These are phyloP conservation scores for Lathronympha strigana DNA, from an alignment of 2,888 invertebrate genomes.

Conservation along the genomic window DNA sequence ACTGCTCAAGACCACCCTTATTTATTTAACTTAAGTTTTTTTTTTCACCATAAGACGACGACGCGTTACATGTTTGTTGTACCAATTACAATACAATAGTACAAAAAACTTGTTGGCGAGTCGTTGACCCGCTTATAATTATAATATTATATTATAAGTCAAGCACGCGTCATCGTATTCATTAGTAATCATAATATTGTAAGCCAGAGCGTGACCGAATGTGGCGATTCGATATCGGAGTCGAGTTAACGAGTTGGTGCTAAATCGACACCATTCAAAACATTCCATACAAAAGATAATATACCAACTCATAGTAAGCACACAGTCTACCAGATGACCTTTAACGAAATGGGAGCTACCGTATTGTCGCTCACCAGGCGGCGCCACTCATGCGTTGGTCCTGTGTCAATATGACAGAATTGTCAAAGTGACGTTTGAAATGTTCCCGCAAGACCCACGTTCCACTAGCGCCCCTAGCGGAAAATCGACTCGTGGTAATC, in stretches of 20 bases:
- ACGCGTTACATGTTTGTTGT: slow-evolving; percentile 11
- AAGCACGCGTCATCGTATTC: slow-evolving; percentile 24
- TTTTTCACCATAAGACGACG: not conserved
- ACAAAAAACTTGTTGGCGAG: slow-evolving; percentile 29
- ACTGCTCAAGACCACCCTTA: not conserved
- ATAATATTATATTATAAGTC: slow-evolving; percentile 21
- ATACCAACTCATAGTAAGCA: no score
- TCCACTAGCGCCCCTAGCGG: no score
- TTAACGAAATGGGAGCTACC: no score
- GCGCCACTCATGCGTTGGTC: no score
- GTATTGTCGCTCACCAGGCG: no score
- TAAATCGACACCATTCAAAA: slow-evolving; percentile 16
- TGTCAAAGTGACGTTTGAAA: no score
- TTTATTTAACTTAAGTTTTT: not conserved
- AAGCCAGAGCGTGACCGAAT: slow-evolving; percentile 5
- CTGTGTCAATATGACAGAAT: no score
- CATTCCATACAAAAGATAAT: no score
- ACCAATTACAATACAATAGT: slow-evolving; percentile 33
- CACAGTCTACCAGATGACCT: no score
- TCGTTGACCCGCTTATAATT: slow-evolving; percentile 30
- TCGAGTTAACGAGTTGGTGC: not conserved
- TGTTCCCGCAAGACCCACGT: no score
- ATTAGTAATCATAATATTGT: slow-evolving; percentile 14
- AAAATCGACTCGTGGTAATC: no score
- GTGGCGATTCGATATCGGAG: slow-evolving; percentile 19